Evolutionary conservation across 2,888 invertebrate genomes (phyloP).

Genomic region (Spisula subtruncata): DNA sequence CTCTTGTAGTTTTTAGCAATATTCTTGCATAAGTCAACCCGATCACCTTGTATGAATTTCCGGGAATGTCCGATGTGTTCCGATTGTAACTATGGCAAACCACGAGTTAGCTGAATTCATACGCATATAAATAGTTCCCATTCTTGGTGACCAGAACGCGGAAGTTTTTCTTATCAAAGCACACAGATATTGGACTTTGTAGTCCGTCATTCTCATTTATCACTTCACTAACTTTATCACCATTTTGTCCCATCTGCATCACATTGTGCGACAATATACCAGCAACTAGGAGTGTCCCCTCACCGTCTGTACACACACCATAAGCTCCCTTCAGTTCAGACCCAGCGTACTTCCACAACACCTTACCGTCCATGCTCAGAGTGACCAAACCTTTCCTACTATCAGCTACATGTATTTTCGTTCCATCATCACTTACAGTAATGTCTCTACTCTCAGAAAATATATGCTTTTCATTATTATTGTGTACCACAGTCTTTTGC

Average conservation of each 20-base stretch:
- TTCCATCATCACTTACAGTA: conserved; percentile 44
- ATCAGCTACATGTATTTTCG: conserved; percentile 51
- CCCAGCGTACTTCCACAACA: conserved; percentile 44
- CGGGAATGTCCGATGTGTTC: not conserved
- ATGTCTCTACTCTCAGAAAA: conserved; percentile 54
- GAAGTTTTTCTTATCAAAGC: conserved; percentile 39
- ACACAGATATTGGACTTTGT: conserved; percentile 46
- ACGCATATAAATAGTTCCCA: conserved; percentile 46
- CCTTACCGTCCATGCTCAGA: conserved; percentile 34
- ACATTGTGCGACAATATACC: conserved; percentile 47
- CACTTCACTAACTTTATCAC: conserved; percentile 38
- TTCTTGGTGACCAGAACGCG: conserved; percentile 46
- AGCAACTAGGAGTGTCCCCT: conserved; percentile 40
- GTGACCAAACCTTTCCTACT: conserved; percentile 53
- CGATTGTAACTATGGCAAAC: too few species aligned
- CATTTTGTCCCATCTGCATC: conserved; percentile 43
- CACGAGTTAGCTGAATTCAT: conserved; percentile 35
- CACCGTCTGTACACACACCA: conserved; percentile 53
- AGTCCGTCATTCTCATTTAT: conserved; percentile 43
- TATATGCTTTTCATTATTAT: conserved; percentile 29
- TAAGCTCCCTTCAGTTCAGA: conserved; percentile 51
- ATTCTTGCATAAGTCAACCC: not conserved
- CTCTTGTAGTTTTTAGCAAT: not conserved
- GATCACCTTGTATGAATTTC: not conserved
- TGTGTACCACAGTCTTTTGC: conserved; percentile 28